phyloP scores from a whole-genome alignment of 2,797 vertebrate genomes.

The Oryzias dopingdopingensis region DNA sequence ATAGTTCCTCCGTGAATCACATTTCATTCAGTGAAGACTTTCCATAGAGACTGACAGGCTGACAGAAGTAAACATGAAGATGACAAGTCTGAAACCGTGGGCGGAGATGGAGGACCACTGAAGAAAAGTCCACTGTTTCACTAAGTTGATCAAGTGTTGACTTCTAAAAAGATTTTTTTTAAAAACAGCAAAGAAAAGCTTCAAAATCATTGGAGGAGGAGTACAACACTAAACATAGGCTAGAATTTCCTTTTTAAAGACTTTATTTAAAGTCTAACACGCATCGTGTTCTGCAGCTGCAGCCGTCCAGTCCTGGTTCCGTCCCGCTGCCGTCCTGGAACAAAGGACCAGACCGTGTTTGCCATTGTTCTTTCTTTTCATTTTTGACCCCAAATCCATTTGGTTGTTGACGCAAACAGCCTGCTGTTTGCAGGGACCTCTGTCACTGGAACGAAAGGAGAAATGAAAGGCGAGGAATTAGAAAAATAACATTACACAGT shows the following conservation, averaged over 20 bases:
- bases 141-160: constrained; percentile 22
- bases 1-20: constrained; percentile 55
- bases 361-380: no score
- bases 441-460: not conserved
- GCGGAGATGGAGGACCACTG: constrained; percentile 35
- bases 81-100: constrained; percentile 46
- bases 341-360: no score
- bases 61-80: constrained; percentile 50
- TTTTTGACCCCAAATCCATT: constrained; percentile 21
- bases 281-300: not conserved
- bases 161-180: constrained; percentile 21
- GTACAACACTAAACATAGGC: no score
- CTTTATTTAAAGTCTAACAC: no score
- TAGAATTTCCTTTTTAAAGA: not conserved
- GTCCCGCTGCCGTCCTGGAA: no score
- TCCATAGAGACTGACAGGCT: constrained; percentile 49
- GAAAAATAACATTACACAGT: not conserved
- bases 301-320: not conserved
- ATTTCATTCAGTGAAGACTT: constrained; percentile 33
- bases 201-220: no score
- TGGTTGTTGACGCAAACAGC: constrained; percentile 11
- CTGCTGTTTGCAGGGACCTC: not conserved
- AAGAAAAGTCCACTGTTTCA: constrained; percentile 22
- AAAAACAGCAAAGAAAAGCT: no score
- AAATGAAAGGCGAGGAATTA: not conserved